Evolutionary conservation across 2,797 vertebrate genomes (phyloP), one percentile per base, ranked within the genome.

Genomic region (Thunnus albacares): DNA sequence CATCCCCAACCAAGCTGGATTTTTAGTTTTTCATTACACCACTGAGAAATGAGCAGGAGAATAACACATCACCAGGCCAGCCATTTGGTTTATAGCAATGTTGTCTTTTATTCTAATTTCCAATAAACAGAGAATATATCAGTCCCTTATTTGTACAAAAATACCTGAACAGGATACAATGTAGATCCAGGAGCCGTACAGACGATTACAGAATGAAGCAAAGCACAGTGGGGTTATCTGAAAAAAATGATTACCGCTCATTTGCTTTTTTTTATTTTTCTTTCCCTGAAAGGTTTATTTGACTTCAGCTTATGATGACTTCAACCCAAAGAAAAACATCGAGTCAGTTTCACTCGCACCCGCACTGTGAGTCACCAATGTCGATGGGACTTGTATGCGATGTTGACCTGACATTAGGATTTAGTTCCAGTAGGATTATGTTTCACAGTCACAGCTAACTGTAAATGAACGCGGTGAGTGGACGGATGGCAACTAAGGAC

Each of bases 111-210:
- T 99, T 98, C 97, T 97, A 98, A 96, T 96, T 96, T 97, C 96
- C 97, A 97, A 97, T 97, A 94, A 98, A 97, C 96, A 98, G 96
- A 98, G 91, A 94, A 97, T 97, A 96, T 95, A 97, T 96, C 97
- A 97, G 96, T 98, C 97, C 97, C 97, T 97, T 97, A 96, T 97
- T 97, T 97, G 96, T 99, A 99, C 97, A 99, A 99, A 99, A 99
- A 99, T 99, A 98, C 97, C 97, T 97, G 97, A 99, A 98, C 93
- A 96, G 96, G 96, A 97, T 97, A 98, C 96, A 98, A 96, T 96
- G 96, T 96, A 80, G 95, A 96, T 96, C 96, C 96, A 97, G 94
- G 95, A 97, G 96, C 96, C 94, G 88, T 95, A 96, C 94, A 96
- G 95, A 96, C 96, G 96, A 51, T 51, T 51, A 51, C 47, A 97